Evolutionary conservation across 2,113 vertebrate genomes (phyloP), one percentile per base, ranked within the genome.

Genomic region (Nibea coibor): DNA sequence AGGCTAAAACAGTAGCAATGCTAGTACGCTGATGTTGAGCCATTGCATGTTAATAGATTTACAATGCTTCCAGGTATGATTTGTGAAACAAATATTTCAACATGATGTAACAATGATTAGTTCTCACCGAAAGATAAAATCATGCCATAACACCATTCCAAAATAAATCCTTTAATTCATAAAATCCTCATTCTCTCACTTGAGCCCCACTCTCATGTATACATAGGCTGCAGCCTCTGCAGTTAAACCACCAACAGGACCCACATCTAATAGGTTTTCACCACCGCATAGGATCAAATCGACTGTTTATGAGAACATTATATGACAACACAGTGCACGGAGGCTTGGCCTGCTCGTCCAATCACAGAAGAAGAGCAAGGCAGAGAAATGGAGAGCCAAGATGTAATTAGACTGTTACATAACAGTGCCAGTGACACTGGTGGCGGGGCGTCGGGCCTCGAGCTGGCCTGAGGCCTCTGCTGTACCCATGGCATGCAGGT

Each of bases 351-450:
- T 51, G 16, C 22, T 26, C 4, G 1, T 61, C 43, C 48, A 19
- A 50, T 64, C 35, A 69, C 71, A 67, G 26, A 58, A 28, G 68
- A 45, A 77, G 42, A 58, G n/a, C 4, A 39, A 74, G 39, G 20
- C 69, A 43, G 51, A 65, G 10, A 73, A 51, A 48, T 26, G 5
- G n/a, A 75, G 1, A 85, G 85, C 81, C 71, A 80, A 79, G 82
- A 84, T 64, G 59, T 84, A 81, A 90, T 87, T 80, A 85, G 85
- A 58, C 28, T 22, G 74, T 93, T 93, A 53, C 17, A 64, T 93
- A 94, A 93, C 4, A 3, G 47, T 2, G 20, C 24, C 63, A 24
- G 43, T 85, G 88, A 88, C 43, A 78, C 75, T 76, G 56, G 67
- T n/a, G 6, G 26, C 72, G 42, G 54, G 63, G 61, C 78, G 9